A percentile compares a stretch with the other conserved stretches of the same genome.
These are phyloP conservation scores for Pentalonia nigronervosa DNA, from an alignment of 1,140 invertebrate species.

Conservation along the genomic window DNA sequence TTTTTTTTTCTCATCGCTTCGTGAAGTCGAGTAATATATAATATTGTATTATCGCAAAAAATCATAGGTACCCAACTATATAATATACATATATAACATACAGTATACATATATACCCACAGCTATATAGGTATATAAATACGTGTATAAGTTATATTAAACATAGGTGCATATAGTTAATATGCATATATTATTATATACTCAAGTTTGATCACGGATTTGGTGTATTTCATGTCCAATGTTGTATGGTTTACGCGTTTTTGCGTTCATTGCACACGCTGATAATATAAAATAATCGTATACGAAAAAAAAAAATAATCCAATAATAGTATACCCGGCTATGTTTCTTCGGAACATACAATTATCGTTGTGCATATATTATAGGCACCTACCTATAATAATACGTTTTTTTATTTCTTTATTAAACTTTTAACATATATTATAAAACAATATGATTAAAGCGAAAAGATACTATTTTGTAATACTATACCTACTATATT, in stretches of 20 bases:
- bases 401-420: background rate
- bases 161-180: background rate
- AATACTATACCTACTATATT: background rate
- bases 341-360: background rate
- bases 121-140: background rate
- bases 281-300: background rate
- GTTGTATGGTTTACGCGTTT: background rate
- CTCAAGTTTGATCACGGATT: background rate
- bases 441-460: background rate
- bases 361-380: conserved; percentile 8
- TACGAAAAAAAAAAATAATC: background rate
- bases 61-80: background rate
- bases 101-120: background rate
- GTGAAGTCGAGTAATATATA: background rate
- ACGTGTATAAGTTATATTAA: background rate
- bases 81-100: too few relatives aligned
- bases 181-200: background rate
- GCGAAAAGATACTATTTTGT: background rate
- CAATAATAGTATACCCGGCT: background rate
- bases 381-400: background rate
- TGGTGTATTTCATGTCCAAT: background rate
- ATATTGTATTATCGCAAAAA: background rate
- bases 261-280: background rate
- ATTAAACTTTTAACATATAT: background rate
- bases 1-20: background rate